A percentile compares a stretch with the other conserved stretches of the same genome.
phyloP scores from a whole-genome alignment of 2,888 invertebrate species.

The Pardosa pseudoannulata region DNA sequence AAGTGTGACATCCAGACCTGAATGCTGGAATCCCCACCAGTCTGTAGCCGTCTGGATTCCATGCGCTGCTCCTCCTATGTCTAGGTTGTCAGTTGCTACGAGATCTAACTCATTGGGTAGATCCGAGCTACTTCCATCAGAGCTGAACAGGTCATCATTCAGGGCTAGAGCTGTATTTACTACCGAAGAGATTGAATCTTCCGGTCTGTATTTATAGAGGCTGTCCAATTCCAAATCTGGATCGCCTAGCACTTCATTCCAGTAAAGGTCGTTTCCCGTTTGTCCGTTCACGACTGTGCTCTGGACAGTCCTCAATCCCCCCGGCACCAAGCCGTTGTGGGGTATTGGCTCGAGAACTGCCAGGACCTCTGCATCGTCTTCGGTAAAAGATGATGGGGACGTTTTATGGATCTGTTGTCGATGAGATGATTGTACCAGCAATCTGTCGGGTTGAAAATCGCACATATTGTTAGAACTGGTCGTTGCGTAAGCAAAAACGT shows the following conservation, averaged over 20 bases:
- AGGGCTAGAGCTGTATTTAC: constrained; percentile 69
- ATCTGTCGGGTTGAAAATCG: constrained; percentile 51
- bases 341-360: constrained; percentile 49
- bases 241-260: constrained; percentile 74
- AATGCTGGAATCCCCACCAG: constrained; percentile 73
- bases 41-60: constrained; percentile 39
- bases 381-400: not conserved
- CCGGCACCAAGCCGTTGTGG: constrained; percentile 26
- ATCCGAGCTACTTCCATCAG: constrained; percentile 68
- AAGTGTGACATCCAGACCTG: constrained; percentile 55
- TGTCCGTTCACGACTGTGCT: constrained; percentile 39
- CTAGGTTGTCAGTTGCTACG: constrained; percentile 47
- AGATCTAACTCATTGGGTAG: constrained; percentile 66
- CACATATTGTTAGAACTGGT: constrained; percentile 34
- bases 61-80: constrained; percentile 25
- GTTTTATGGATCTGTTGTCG: constrained; percentile 27
- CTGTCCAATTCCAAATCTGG: constrained; percentile 73
- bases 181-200: constrained; percentile 66
- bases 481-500: constrained; percentile 34
- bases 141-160: constrained; percentile 70
- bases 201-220: constrained; percentile 69
- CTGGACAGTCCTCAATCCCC: constrained; percentile 1
- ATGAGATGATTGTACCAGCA: constrained; percentile 29
- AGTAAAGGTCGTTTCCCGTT: constrained; percentile 71
- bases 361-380: constrained; percentile 41